Evolutionary conservation across 2,888 invertebrate species (phyloP).

Genomic region (Trachelus troglodyta): DNA sequence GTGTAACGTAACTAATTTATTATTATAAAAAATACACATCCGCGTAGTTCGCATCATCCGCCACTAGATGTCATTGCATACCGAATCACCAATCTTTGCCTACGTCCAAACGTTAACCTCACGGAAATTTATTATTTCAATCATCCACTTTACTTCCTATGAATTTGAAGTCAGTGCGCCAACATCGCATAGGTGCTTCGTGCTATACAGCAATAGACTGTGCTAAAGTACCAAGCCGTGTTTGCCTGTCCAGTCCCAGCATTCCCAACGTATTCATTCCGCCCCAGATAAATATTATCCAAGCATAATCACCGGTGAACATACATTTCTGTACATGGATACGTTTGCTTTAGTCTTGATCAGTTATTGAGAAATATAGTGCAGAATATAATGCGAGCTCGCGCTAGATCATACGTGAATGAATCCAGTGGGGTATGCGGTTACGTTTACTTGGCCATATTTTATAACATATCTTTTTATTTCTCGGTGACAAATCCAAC

Average conservation of each 20-base stretch:
- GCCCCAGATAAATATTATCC: slow-evolving; percentile 22
- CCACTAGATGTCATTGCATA: neutral
- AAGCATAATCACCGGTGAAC: slow-evolving; percentile 14
- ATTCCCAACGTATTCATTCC: slow-evolving; percentile 11
- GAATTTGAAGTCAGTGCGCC: neutral
- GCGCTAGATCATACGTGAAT: neutral
- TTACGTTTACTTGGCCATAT: neutral
- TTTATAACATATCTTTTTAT: neutral
- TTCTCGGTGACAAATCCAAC: slow-evolving; percentile 16
- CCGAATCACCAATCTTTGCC: neutral
- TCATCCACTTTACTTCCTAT: slow-evolving; percentile 11
- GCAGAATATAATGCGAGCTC: slow-evolving; percentile 31
- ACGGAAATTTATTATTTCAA: neutral
- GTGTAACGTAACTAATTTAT: neutral
- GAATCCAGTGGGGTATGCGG: neutral
- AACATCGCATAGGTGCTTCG: neutral
- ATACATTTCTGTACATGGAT: slow-evolving; percentile 9
- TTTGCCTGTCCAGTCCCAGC: neutral
- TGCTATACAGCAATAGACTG: neutral
- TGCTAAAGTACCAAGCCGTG: slow-evolving; percentile 11
- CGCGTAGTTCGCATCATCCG: neutral
- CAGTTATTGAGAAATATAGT: slow-evolving; percentile 26
- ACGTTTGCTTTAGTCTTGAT: slow-evolving; percentile 9
- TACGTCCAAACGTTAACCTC: neutral
- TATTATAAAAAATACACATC: neutral